Evolutionary conservation across 2,888 invertebrate species (phyloP), one percentile per base, ranked within the genome.

Genomic region (Acleris literana): DNA sequence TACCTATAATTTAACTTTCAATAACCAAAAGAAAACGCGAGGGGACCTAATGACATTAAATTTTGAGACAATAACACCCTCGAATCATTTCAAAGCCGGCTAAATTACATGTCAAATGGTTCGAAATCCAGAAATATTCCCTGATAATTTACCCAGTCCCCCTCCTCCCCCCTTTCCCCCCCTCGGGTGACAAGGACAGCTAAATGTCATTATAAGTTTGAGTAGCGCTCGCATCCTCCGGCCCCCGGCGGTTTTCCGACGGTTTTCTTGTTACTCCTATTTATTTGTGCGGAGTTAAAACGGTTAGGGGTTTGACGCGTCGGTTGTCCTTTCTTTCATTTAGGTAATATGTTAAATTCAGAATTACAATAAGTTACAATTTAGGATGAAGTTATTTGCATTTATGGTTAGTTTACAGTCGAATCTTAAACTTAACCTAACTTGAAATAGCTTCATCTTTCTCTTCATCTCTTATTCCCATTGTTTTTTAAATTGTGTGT

Each of bases 121-220:
- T 83, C 79, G 80, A 82, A 86, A 87, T 88, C 84, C 88, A 85
- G 85, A 87, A 90, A 89, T 88, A 87, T 89, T 89, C 82, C 73
- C 74, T 74, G 76, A 80, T 79, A 81, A 78, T 79, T 80, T 79
- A 71, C 74, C 71, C 74, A 70, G 67, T 62, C 68, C 51, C 70
- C 72, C 68, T 65, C 49, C 69, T 72, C 59, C 59, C 66, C 61
- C 59, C 66, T 63, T 57, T 63, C 59, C 62, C 60, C 63, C 51
- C 48, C 44, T 17, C 25, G 25, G 43, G 5, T 87, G 87, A 88
- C 89, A 87, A 84, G 86, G 87, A 88, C 88, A 89, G 90, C 88
- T 85, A 91, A 91, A 92, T 90, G 88, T 90, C 90, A 90, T 90
- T 91, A 90, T 88, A 90, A 91, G 88, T 91, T 90, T 82, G 82